These are phyloP conservation scores for Uropetala carovei DNA, from an alignment of 2,888 invertebrate species.

Conservation along the genomic window DNA sequence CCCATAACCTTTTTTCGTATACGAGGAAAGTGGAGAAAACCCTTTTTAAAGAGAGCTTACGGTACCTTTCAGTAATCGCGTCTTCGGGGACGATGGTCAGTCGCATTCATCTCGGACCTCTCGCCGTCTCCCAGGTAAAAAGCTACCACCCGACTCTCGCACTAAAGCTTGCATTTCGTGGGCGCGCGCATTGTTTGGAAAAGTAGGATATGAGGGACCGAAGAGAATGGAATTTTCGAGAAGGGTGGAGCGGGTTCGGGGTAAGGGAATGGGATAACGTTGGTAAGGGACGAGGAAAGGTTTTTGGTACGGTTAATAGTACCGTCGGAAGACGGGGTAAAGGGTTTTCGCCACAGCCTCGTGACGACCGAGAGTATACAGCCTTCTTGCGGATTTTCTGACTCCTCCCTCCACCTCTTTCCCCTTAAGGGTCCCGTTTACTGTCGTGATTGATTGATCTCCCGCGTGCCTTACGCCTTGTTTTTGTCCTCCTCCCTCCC, in stretches of 20 bases:
- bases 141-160: not conserved
- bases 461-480: constrained; percentile 57
- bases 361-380: not conserved
- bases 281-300: not conserved
- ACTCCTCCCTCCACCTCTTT: not conserved
- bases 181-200: not conserved
- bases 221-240: not conserved
- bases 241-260: constrained; percentile 1
- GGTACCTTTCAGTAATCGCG: constrained; percentile 56
- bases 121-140: not conserved
- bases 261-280: not conserved
- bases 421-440: constrained; percentile 40
- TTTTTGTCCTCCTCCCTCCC: constrained; percentile 36
- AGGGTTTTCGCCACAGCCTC: not conserved
- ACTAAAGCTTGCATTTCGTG: constrained; percentile 9
- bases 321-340: not conserved
- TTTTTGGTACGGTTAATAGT: constrained; percentile 6
- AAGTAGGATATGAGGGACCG: not conserved
- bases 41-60: constrained; percentile 47
- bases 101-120: not conserved
- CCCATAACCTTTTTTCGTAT: constrained; percentile 1
- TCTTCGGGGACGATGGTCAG: constrained; percentile 15
- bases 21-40: not conserved
- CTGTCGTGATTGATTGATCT: constrained; percentile 48
- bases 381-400: constrained; percentile 31